phyloP scores from a whole-genome alignment of 2,797 vertebrate species.

The Neoniphon sammara region DNA sequence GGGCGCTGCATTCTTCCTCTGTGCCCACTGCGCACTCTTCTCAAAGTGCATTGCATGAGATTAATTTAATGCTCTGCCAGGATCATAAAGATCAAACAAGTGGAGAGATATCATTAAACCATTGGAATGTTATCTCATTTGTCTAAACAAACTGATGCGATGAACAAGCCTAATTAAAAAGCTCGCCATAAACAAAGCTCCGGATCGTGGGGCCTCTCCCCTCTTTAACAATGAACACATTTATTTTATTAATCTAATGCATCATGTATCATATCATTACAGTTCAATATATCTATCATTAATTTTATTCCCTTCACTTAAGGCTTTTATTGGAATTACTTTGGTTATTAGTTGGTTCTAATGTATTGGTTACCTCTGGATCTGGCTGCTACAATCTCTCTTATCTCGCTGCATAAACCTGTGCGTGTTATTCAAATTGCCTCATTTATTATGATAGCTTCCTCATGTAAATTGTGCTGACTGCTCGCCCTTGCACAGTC shows the following conservation, averaged over 20 bases:
- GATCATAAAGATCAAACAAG: slow-evolving; percentile 97
- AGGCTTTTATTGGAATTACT: slow-evolving; percentile 99
- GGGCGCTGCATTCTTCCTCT: slow-evolving; percentile 63
- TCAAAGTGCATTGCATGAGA: slow-evolving; percentile 86
- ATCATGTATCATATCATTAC: slow-evolving; percentile 99
- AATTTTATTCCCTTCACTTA: slow-evolving; percentile 99
- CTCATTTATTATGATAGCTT: slow-evolving; percentile 99
- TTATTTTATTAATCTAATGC: slow-evolving; percentile 99
- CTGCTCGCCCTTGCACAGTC: slow-evolving; percentile 99
- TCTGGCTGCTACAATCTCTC: slow-evolving; percentile 98
- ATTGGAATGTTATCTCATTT: slow-evolving; percentile 93
- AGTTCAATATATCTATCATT: slow-evolving; percentile 99
- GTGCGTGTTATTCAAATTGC: slow-evolving; percentile 99
- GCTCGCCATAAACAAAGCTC: slow-evolving; percentile 93
- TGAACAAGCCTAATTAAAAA: slow-evolving; percentile 98
- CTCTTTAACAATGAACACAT: slow-evolving; percentile 91
- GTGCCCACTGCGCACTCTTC: slow-evolving; percentile 58
- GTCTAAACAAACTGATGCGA: slow-evolving; percentile 99
- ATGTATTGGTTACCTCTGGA: slow-evolving; percentile 99
- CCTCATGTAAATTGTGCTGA: slow-evolving; percentile 99
- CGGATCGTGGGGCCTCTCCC: slow-evolving; percentile 81
- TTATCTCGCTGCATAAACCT: slow-evolving; percentile 99
- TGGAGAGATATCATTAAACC: slow-evolving; percentile 96
- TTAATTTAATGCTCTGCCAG: slow-evolving; percentile 95
- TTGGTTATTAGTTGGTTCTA: slow-evolving; percentile 99